phyloP scores from a whole-genome alignment of 2,888 invertebrate genomes.

The Melitaea athalia region DNA sequence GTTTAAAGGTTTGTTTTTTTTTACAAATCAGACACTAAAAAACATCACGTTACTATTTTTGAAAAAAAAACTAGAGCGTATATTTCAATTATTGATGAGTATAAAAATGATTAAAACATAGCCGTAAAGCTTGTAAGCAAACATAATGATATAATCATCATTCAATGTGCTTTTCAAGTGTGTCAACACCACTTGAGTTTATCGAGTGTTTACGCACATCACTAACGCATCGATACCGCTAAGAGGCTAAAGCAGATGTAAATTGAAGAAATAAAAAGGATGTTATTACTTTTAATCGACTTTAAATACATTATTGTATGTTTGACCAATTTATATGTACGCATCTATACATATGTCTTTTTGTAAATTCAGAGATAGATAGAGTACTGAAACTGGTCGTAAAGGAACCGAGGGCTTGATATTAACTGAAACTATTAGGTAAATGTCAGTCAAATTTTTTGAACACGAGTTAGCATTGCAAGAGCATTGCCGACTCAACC shows the following conservation, averaged over 20 bases:
- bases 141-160: background rate
- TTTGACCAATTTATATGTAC: background rate
- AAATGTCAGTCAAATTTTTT: too few species aligned
- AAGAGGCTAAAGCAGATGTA: conserved; percentile 14
- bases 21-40: too few species aligned
- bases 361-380: too few species aligned
- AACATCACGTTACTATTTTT: too few species aligned
- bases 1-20: too few species aligned
- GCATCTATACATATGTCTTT: background rate
- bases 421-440: too few species aligned
- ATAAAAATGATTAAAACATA: background rate
- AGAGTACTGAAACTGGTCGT: too few species aligned
- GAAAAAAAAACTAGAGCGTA: too few species aligned
- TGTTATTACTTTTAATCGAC: background rate
- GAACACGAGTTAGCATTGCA: too few species aligned
- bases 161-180: conserved; percentile 4
- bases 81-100: too few species aligned
- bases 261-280: background rate
- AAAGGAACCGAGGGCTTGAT: too few species aligned
- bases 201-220: conserved; percentile 37
- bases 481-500: too few species aligned
- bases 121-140: background rate
- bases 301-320: background rate
- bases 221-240: conserved; percentile 23
- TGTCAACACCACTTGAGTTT: conserved; percentile 10